Evolutionary conservation across 2,888 invertebrate genomes (phyloP), one percentile per base, ranked within the genome.

Genomic region (Vesta saturnalis): DNA sequence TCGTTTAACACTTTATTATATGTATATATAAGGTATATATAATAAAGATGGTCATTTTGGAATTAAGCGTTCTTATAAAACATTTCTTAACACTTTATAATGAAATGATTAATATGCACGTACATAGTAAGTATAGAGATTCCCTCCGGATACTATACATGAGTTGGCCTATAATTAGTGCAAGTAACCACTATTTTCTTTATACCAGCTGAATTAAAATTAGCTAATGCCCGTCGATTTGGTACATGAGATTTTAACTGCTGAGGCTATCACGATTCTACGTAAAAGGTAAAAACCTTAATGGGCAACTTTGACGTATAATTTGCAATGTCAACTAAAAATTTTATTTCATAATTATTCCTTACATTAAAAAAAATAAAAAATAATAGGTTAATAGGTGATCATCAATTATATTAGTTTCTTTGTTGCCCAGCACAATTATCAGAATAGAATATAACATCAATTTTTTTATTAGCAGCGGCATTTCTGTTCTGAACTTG

Each of bases 171-270:
- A 65, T 69, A 69, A 69, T 69, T 69, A 69, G 60, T 61, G 43
- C n/a, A n/a, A n/a, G n/a, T 64, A 69, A 69, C 64, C 67, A 68
- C 69, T 65, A 64, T 69, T 69, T 69, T 69, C 69, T 56, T 61
- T 58, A 64, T 64, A 69, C 69, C 57, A 57, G 60, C 57, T 56
- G 69, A 69, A 69, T 64, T 69, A 69, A 69, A 64, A 64, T 69
- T 64, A 65, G 69, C 64, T 65, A 69, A 65, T 69, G 61, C 60
- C 56, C 56, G 60, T 69, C 49, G 60, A 46, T 35, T 60, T 64
- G 39, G 58, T 59, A 58, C 49, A 15, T 64, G 57, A 64, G 47
- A 52, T 23, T 64, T 61, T 61, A 66, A 49, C 66, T 52, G 56
- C 58, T 69, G 61, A 39, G 64, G 64, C 69, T 65, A 69, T 69